Percentiles rank a stretch among this genome's conserved stretches.
phyloP scores from a whole-genome alignment of 2,113 vertebrate species.

The Alligator sinensis region DNA sequence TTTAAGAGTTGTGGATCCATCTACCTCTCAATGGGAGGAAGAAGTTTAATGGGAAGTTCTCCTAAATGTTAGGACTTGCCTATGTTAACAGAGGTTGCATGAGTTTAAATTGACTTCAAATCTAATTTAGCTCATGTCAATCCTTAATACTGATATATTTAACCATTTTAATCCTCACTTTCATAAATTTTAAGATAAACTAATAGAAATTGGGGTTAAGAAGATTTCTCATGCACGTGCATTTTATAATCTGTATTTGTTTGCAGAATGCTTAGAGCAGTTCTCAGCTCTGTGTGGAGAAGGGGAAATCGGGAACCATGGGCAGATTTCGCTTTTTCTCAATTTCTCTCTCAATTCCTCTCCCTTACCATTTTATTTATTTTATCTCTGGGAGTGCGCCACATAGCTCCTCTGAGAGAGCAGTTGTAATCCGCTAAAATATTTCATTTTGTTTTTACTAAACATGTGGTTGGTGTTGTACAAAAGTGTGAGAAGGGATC shows the following conservation, averaged over 20 bases:
- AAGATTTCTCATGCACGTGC: too few relatives aligned
- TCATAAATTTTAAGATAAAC: neutral
- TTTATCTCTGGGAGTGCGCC: neutral
- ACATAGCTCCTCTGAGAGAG: neutral
- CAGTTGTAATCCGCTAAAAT: neutral
- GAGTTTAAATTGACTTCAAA: neutral
- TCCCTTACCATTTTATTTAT: neutral
- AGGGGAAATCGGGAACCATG: neutral
- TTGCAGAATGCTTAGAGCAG: neutral
- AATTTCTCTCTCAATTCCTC: neutral
- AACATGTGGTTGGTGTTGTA: neutral
- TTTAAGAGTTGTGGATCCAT: too few relatives aligned
- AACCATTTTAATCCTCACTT: neutral
- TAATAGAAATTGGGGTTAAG: too few relatives aligned
- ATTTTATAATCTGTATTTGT: neutral
- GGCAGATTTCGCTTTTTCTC: neutral
- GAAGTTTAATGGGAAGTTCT: neutral
- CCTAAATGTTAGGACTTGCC: neutral
- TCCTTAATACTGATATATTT: neutral
- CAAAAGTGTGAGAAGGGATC: neutral
- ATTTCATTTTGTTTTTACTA: neutral
- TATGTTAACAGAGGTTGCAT: neutral
- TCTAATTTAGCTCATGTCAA: neutral
- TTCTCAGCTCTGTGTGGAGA: neutral
- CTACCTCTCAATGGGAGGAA: neutral